Evolutionary conservation across 37 sponge, comb jelly and placozoan species (phyloP), one percentile per base, ranked within the genome.

Genomic region (Eunapius fragilis): DNA sequence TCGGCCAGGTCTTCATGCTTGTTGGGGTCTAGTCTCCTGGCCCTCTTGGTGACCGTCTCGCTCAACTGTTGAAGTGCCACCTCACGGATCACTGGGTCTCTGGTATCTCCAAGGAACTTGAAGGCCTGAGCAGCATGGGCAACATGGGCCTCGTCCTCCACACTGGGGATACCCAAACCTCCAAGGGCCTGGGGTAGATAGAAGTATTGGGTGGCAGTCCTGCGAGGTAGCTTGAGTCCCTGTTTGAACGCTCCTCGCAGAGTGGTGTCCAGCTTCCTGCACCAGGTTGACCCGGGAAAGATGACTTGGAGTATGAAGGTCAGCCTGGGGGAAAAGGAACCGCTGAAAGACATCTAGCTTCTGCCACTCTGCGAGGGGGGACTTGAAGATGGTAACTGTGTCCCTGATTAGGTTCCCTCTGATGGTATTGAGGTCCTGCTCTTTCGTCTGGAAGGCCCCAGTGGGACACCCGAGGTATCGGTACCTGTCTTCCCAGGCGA

Each of bases 361-460:
- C 77, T 85, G 90, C 90, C 90, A 90, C 34, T 85, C 82, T 26
- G 86, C 37, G 13, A 90, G 77, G 17, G 13, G 41, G 67, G 73
- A 72, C 47, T 37, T 26, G 25, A 27, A 7, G n/a, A 88, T 83
- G 17, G n/a, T 78, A 23, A 37, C 37, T 48, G 50, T 32, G 24
- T 31, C 78, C 14, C 22, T 23, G 26, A 76, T 19, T 12, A 78
- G 25, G n/a, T 71, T 27, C 17, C 76, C 78, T 10, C 27, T 58
- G 26, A 78, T 31, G 6, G 24, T 67, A 23, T 34, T 37, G 19
- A 69, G 31, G 26, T 27, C 17, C 19, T 48, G 49, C 9, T 14
- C 34, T 9, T 38, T 69, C 27, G 31, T 73, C n/a, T 72, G 25
- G 58, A 19, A 58, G 14, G 58, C 58, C 24, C 84, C 83, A 7